phyloP scores from a whole-genome alignment of 2,113 vertebrate species.

The Corythaeola cristata region DNA sequence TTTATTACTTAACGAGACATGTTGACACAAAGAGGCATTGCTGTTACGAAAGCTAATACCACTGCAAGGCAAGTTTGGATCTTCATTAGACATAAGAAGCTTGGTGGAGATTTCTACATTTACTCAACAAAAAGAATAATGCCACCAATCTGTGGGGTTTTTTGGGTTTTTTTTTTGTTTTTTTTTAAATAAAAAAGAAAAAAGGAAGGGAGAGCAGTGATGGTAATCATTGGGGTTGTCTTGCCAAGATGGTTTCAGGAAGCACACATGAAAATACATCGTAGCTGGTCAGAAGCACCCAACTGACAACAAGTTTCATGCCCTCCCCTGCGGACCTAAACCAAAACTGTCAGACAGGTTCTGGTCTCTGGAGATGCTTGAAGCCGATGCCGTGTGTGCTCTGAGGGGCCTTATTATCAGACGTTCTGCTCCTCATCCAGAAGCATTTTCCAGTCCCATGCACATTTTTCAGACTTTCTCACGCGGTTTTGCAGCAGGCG shows the following conservation, averaged over 20 bases:
- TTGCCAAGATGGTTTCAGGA: not conserved
- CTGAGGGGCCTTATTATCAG: not conserved
- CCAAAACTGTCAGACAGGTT: constrained; percentile 19
- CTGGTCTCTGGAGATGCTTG: not conserved
- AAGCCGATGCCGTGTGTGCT: not conserved
- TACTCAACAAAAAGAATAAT: not conserved
- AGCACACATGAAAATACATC: not conserved
- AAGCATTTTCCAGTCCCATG: not conserved
- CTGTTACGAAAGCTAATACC: constrained; percentile 22
- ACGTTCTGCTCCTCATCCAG: not conserved
- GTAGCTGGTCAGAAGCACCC: not conserved
- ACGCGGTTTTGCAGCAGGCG: not conserved
- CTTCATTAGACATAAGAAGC: not conserved
- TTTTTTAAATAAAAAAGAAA: not conserved
- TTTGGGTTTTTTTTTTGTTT: not conserved
- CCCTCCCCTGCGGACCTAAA: not conserved
- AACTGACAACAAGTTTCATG: not conserved
- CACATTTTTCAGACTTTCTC: not conserved
- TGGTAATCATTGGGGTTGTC: not conserved
- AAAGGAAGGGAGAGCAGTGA: not conserved
- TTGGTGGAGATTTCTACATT: not conserved
- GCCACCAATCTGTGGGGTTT: not conserved
- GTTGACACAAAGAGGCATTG: constrained; percentile 12
- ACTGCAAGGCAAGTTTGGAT: constrained; percentile 12
- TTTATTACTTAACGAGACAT: constrained; percentile 41